A percentile compares a stretch with the other conserved stretches of the same genome.
phyloP scores from a whole-genome alignment of 2,113 vertebrate genomes.

The Spizaetus ornatus region DNA sequence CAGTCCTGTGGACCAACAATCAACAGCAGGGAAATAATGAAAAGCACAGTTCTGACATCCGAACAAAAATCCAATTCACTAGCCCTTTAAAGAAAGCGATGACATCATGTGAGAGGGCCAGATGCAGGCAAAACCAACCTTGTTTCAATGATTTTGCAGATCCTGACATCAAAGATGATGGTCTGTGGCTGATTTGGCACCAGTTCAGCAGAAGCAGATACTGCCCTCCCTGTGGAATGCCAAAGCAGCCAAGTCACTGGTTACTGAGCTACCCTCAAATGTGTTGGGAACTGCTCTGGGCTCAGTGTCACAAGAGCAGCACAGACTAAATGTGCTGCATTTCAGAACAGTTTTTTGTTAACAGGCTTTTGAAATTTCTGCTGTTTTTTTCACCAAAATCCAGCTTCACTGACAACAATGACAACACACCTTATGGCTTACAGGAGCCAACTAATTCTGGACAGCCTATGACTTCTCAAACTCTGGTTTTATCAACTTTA shows the following conservation, averaged over 20 bases:
- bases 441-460: background rate
- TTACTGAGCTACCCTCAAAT: accelerated
- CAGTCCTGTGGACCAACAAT: background rate
- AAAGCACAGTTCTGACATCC: background rate
- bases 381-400: background rate
- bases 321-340: accelerated
- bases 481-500: background rate
- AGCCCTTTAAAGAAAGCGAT: background rate
- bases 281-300: accelerated
- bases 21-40: background rate
- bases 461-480: background rate
- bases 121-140: background rate
- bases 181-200: background rate
- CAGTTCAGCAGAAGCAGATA: background rate
- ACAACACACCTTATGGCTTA: background rate
- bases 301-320: background rate
- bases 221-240: background rate
- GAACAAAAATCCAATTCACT: background rate
- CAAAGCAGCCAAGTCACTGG: background rate
- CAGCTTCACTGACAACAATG: background rate
- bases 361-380: background rate
- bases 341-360: background rate
- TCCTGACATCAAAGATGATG: background rate
- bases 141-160: background rate
- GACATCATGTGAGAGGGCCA: background rate